Percentiles rank a stretch among this genome's conserved stretches.
Evolutionary conservation across 2,113 vertebrate genomes (phyloP).

Genomic region (Hipposideros armiger): DNA sequence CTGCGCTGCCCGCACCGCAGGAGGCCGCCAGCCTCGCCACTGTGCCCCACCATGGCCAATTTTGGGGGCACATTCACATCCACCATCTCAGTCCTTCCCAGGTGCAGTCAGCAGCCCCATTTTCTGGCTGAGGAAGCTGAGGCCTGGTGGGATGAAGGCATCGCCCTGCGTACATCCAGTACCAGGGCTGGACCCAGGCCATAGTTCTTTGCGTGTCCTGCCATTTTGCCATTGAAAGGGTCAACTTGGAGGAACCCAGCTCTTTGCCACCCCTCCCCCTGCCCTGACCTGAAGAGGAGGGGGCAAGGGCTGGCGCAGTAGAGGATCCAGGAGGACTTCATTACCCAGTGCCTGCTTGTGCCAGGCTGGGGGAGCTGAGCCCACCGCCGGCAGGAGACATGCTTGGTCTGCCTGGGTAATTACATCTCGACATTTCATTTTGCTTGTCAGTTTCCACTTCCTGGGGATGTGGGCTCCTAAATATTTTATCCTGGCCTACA

Average conservation of each 20-base stretch:
- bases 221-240: neutral
- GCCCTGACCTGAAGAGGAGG: neutral
- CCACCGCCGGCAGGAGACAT: neutral
- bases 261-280: neutral
- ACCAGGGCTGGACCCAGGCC: neutral
- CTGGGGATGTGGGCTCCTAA: constrained; percentile 61
- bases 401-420: constrained; percentile 66
- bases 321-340: constrained; percentile 11
- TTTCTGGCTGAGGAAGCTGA: neutral
- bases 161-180: accelerated
- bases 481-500: constrained; percentile 73
- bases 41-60: neutral
- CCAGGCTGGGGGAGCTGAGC: neutral
- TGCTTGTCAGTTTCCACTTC: constrained; percentile 63
- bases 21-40: accelerated
- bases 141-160: neutral
- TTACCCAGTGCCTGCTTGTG: constrained; percentile 18
- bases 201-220: neutral
- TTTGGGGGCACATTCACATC: neutral
- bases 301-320: neutral
- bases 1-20: neutral
- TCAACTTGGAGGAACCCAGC: neutral
- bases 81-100: neutral
- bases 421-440: constrained; percentile 63
- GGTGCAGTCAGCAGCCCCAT: accelerated